These are phyloP conservation scores for Solea senegalensis DNA, from an alignment of 2,113 vertebrate genomes.

Conservation along the genomic window DNA sequence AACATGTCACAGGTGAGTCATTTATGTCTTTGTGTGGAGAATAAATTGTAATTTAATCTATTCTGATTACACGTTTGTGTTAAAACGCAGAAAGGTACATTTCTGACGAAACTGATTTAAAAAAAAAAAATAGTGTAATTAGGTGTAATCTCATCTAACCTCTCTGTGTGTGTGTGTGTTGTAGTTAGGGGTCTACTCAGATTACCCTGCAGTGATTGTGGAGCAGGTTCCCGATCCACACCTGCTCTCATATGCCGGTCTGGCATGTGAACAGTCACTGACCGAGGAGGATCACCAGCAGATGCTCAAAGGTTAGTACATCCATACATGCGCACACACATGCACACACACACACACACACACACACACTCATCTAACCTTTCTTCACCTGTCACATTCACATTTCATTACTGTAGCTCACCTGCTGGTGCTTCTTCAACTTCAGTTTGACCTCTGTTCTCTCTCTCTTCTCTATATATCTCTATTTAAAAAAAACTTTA, in stretches of 20 bases:
- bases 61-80: neutral
- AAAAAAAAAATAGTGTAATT: neutral
- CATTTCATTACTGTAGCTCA: neutral
- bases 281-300: slow-evolving; percentile 56
- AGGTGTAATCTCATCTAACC: neutral
- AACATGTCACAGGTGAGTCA: slow-evolving; percentile 86
- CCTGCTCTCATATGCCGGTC: slow-evolving; percentile 87
- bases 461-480: neutral
- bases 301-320: slow-evolving; percentile 67
- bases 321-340: neutral
- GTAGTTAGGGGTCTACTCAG: slow-evolving; percentile 86
- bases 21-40: neutral
- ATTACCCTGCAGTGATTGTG: slow-evolving; percentile 93
- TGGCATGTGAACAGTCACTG: slow-evolving; percentile 85
- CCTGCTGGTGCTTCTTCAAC: neutral
- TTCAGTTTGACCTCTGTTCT: neutral
- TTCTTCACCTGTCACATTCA: slow-evolving; percentile 16
- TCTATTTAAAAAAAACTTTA: too few species aligned
- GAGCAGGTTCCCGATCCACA: slow-evolving; percentile 92
- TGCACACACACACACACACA: slow-evolving; percentile 1
- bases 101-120: neutral
- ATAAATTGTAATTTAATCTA: neutral
- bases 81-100: neutral
- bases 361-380: neutral
- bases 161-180: neutral